Percentiles rank a stretch among this genome's conserved stretches.
Conservation (phyloP, 2,797 vertebrate species). For the Anomalospiza imberbis region DNA sequence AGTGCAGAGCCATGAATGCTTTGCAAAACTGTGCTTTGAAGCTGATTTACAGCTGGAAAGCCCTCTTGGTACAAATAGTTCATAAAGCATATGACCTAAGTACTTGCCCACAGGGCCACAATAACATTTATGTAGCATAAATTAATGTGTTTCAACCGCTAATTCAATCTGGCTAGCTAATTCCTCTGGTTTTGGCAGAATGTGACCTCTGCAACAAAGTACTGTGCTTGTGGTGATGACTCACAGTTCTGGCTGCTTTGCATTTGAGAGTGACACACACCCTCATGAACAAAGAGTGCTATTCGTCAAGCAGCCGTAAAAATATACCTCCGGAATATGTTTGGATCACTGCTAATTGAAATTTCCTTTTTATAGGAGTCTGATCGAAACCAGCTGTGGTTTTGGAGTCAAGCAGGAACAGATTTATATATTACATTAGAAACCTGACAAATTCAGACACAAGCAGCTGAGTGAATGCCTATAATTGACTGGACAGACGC, state of each 20-base stretch:
- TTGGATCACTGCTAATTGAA: constrained; percentile 72
- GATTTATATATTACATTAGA: constrained; percentile 57
- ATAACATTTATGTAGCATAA: constrained; percentile 79
- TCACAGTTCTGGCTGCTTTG: constrained; percentile 57
- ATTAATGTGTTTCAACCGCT: constrained; percentile 74
- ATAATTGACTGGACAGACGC: neutral
- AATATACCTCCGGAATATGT: constrained; percentile 60
- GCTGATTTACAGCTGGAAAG: constrained; percentile 63
- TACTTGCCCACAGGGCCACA: constrained; percentile 73
- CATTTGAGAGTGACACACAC: neutral
- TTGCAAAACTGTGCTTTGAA: neutral
- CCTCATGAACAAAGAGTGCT: constrained; percentile 54
- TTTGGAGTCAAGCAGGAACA: constrained; percentile 52
- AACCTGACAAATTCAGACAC: constrained; percentile 46
- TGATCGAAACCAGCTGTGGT: constrained; percentile 74
- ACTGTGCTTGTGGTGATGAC: constrained; percentile 50
- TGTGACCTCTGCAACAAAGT: constrained; percentile 59
- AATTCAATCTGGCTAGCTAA: constrained; percentile 75
- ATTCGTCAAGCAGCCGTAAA: constrained; percentile 56
- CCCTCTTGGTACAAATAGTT: constrained; percentile 68
- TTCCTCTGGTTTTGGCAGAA: constrained; percentile 73
- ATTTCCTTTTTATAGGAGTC: constrained; percentile 73
- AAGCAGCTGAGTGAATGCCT: neutral
- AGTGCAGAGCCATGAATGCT: neutral
- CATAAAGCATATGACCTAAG: constrained; percentile 72